Conservation (phyloP, 2,797 vertebrate genomes). For the Acridotheres tristis region DNA sequence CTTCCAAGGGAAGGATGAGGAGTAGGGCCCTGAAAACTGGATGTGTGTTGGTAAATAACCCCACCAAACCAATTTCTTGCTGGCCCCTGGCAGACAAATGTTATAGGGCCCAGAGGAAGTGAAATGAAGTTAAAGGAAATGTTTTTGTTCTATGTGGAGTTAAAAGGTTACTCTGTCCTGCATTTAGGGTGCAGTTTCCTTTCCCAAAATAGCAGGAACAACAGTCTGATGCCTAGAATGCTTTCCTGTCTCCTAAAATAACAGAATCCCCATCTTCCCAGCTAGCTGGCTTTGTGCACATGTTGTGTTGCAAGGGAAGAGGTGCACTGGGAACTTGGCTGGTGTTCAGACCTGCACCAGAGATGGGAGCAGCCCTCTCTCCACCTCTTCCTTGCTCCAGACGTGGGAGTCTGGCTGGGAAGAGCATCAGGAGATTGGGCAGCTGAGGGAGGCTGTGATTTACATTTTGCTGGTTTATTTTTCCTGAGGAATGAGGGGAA, state of each 20-base stretch:
- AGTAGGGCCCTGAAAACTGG: fast-evolving
- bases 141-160: background rate
- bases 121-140: background rate
- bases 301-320: background rate
- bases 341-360: background rate
- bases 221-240: background rate
- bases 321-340: background rate
- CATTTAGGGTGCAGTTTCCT: background rate
- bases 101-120: background rate
- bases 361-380: background rate
- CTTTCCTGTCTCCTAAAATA: background rate
- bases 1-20: fast-evolving
- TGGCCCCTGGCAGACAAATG: background rate
- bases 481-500: background rate
- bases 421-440: background rate
- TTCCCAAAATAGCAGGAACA: background rate
- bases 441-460: fast-evolving
- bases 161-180: background rate
- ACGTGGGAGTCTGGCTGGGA: background rate
- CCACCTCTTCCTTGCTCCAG: background rate
- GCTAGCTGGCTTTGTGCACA: fast-evolving
- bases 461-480: background rate
- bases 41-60: background rate
- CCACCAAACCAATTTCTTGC: background rate
- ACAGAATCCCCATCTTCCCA: background rate